Percentiles rank a stretch among this genome's conserved stretches.
Conservation (phyloP, 2,113 vertebrate genomes). For the Terrapene triunguis region DNA sequence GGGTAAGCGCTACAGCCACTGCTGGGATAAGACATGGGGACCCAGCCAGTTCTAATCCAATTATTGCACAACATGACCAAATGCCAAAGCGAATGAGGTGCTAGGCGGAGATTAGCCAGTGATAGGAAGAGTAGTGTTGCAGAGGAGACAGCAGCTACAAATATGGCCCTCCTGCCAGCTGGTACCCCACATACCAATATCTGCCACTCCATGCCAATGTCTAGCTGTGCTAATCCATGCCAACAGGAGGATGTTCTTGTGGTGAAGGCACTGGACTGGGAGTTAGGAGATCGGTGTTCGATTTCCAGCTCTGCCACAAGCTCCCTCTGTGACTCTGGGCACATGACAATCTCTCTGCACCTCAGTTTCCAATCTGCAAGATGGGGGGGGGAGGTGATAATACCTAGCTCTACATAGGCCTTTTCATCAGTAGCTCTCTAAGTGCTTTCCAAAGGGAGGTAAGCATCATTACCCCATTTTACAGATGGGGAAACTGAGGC, state of each 20-base stretch:
- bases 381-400: background rate
- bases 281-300: background rate
- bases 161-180: background rate
- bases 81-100: background rate
- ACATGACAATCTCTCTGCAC: background rate
- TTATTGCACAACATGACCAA: background rate
- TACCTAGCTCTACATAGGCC: background rate
- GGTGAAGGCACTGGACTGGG: fast-evolving
- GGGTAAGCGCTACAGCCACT: too few species aligned
- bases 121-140: fast-evolving
- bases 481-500: background rate
- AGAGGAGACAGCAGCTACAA: fast-evolving
- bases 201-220: background rate
- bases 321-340: fast-evolving
- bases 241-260: fast-evolving
- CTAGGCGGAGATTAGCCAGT: fast-evolving
- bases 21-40: background rate
- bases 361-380: background rate
- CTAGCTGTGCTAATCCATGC: fast-evolving
- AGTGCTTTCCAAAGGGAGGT: background rate
- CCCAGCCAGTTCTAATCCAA: background rate
- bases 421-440: too few species aligned
- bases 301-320: background rate
- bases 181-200: fast-evolving
- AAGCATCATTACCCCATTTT: background rate